phyloP scores from a whole-genome alignment of 2,113 vertebrate species.

The Camelus dromedarius region DNA sequence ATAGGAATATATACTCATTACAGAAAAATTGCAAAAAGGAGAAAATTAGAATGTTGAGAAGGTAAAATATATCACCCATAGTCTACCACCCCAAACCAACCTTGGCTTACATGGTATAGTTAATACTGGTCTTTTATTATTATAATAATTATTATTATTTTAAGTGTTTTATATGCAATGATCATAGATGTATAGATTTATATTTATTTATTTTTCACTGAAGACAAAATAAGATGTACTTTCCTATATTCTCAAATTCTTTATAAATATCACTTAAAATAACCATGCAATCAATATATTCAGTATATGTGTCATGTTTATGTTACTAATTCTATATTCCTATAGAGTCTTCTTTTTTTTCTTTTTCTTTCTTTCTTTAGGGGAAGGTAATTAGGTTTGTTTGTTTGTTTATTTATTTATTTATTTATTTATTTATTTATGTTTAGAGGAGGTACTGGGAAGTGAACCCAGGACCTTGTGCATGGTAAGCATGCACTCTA shows the following conservation, averaged over 20 bases:
- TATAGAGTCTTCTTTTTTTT: too few species aligned
- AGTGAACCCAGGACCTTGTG: too few species aligned
- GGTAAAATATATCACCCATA: not conserved
- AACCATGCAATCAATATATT: not conserved
- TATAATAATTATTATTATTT: not conserved
- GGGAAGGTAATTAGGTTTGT: too few species aligned
- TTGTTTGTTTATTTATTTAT: too few species aligned
- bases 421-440: too few species aligned
- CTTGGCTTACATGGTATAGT: not conserved
- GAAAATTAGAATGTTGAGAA: not conserved
- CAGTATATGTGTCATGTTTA: not conserved
- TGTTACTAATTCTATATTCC: not conserved
- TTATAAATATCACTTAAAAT: not conserved
- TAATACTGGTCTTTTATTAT: not conserved
- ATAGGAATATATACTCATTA: not conserved
- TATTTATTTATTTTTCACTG: constrained; percentile 8
- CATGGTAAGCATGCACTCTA: too few species aligned
- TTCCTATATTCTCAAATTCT: not conserved
- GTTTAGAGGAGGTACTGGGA: too few species aligned
- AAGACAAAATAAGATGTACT: not conserved
- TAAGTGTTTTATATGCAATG: not conserved
- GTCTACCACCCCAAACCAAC: not conserved
- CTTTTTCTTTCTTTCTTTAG: too few species aligned
- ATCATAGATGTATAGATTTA: not conserved
- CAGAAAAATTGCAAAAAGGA: not conserved